Base-by-base conservation (phyloP, 2,888 invertebrate species). In the Cerceris ruficornis region DNA sequence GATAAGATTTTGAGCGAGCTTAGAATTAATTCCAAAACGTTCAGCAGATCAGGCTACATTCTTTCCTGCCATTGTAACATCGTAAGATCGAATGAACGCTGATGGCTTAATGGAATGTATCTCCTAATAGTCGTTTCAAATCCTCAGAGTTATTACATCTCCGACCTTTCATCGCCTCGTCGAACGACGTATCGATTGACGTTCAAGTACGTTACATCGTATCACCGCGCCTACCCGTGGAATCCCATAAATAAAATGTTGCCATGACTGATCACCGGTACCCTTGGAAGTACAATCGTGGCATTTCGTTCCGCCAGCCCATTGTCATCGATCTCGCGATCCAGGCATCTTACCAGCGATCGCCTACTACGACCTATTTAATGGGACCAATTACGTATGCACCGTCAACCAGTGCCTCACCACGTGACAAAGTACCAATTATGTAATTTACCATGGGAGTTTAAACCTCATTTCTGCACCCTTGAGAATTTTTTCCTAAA, bases 301-400 rank as follows among this genome's bases (percentile, higher is more conserved):
- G 59, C 86, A 81, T 88, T 86, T 87, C 84, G 87, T 88, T 85
- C 86, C 87, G 86, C 84, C 55, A 82, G 77, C 73, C 67, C 65
- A 86, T 86, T 87, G 77, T 86, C 81, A 72, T 76, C 60, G 74
- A 77, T 83, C 78, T 55, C 49, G 52, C 42, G 43, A 28, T 28
- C 28, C 28, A 28, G 28, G 28, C 28, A 28, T 28, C 28, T 13
- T 52, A 60, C 11, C 54, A 50, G 57, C 70, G 72, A 78, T 82
- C 69, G 61, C 60, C 69, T 49, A 54, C 62, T 52, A 54, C 76
- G 82, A 77, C 69, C 84, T 68, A 80, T 67, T 81, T 77, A 68
- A 74, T 68, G n/a, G 43, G 64, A 74, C 60, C 71, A 55, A 72
- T 69, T 77, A 60, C 64, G 60, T 41, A n/a, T 15, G 57, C 46